Conservation (phyloP, 2,797 vertebrate species). For the Benthosema pterotum region DNA sequence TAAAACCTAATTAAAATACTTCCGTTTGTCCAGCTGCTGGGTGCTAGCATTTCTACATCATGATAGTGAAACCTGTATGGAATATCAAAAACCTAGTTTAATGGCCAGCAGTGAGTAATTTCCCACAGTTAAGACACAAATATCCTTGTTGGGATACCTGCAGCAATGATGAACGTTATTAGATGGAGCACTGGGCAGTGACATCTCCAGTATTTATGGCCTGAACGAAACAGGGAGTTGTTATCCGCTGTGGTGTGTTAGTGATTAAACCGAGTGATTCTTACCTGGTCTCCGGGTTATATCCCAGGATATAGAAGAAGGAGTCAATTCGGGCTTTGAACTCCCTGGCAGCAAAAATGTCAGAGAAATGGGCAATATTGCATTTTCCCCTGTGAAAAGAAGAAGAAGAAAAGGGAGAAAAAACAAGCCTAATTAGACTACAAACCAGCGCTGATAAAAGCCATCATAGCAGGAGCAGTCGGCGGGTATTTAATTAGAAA, state of each 20-base stretch:
- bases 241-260: slow-evolving; percentile 1
- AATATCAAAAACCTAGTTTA: no score
- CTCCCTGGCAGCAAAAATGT: slow-evolving; percentile 99
- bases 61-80: no score
- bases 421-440: slow-evolving; percentile 57
- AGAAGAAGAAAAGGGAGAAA: slow-evolving; percentile 65
- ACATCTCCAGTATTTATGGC: background rate
- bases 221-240: background rate
- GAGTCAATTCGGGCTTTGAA: slow-evolving; percentile 98
- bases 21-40: no score
- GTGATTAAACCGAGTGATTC: slow-evolving; percentile 44
- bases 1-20: no score
- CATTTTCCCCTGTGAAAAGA: slow-evolving; percentile 92
- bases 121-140: slow-evolving; percentile 27
- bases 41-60: no score
- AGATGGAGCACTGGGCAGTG: background rate
- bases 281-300: slow-evolving; percentile 99
- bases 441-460: slow-evolving; percentile 41
- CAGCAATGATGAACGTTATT: slow-evolving; percentile 13
- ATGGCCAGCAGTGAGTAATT: slow-evolving; percentile 10
- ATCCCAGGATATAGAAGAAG: slow-evolving; percentile 99
- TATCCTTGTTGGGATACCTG: slow-evolving; percentile 20
- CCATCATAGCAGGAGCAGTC: slow-evolving; percentile 26
- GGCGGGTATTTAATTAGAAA: slow-evolving; percentile 41
- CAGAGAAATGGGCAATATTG: slow-evolving; percentile 99